Base-by-base conservation (phyloP, 2,888 invertebrate species). In the Enchytraeus crypticus region DNA sequence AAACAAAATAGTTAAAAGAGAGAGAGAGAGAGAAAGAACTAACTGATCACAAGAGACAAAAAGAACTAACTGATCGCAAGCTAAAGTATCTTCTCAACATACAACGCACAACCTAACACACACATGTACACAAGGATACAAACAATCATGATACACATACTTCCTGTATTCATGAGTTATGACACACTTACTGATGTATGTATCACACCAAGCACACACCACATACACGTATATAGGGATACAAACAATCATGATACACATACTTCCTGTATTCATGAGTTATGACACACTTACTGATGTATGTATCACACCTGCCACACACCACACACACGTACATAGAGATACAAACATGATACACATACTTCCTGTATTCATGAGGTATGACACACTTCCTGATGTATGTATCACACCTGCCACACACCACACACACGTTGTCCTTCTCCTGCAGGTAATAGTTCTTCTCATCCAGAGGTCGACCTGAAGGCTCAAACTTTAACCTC, bases 301-400 rank as follows among this genome's bases (percentile, higher is more conserved):
- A 87, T 0, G 85, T 84, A 67, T 88, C 84, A 0, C 78, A 77
- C 5, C 79, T 74, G 0, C 89, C 90, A 74, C 90, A 90, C 0
- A 89, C 89, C 1, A 89, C 89, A 74, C 90, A 90, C 49, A 83
- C 83, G 77, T 89, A n/a, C n/a, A n/a, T n/a, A n/a, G n/a, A n/a
- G n/a, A n/a, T n/a, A n/a, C n/a, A n/a, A n/a, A n/a, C n/a, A n/a
- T n/a, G n/a, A n/a, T n/a, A n/a, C n/a, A 63, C 70, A 65, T 63
- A 84, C 79, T 85, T 88, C 65, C 88, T 83, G 73, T 90, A 90
- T 77, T 90, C 89, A 60, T 86, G 83, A 0, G 90, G 90, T 34
- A 90, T 86, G n/a, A 90, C 84, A 70, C 88, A 87, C 78, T 90
- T 90, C 26, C 87, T 80, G 59, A 87, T 84, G 71, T 86, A 87